Evolutionary conservation across 1,140 invertebrate species (phyloP), one percentile per base, ranked within the genome.

Genomic region (Drosophila nannoptera): DNA sequence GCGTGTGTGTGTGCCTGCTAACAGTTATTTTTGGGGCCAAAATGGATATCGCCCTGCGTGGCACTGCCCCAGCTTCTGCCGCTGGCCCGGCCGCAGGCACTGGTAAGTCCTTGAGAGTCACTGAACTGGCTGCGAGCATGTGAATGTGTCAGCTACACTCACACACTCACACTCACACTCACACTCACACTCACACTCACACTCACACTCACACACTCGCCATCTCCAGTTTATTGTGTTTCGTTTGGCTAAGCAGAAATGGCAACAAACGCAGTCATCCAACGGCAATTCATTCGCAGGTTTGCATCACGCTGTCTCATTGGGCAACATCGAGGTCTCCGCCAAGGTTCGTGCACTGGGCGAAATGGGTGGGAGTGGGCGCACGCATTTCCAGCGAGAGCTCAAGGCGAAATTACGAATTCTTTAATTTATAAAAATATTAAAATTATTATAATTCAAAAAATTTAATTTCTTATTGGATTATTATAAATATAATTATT

Each of bases 241-340:
- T 73, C 71, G 69, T 73, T 69, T 73, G 59, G 46, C 53, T 45
- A 54, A 35, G 14, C 60, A 49, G 29, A 32, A 58, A 40, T 38
- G 52, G 54, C 32, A 65, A 58, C 43, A 49, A 56, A 55, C 32
- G 8, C 42, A 55, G 9, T 38, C 14, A 56, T 43, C 45, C 50
- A 69, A 42, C 48, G 80, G 72, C 48, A 72, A 72, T 84, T 75
- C 71, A 77, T 72, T 84, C 66, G 40, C 83, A 90, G 89, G 89
- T 69, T 77, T 90, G 52, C 89, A 90, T 71, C 90, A 90, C 84
- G 90, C 90, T 67, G 84, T 89, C 68, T 90, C 90, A 61, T 72
- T 90, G 71, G 90, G 90, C 68, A 90, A 90, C 75, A 90, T 90
- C 58, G 88, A 87, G 69, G 78, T 88, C 55, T 89, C 89, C 78